Evolutionary conservation across 1,140 invertebrate genomes (phyloP), one percentile per base, ranked within the genome.

Genomic region (Eriosoma lanigerum): DNA sequence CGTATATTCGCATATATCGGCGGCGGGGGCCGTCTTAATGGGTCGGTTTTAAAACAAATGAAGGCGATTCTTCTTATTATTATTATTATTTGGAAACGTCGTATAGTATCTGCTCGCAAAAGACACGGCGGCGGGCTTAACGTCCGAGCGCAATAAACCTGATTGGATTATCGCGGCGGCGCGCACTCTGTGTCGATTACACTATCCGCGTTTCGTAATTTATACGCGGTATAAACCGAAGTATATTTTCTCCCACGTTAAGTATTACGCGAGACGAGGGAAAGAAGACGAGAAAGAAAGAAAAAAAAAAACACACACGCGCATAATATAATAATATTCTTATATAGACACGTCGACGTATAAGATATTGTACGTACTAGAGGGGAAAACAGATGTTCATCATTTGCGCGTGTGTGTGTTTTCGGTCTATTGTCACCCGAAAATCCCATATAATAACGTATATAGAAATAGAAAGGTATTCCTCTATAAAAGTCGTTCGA

Each of bases 401-500:
- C 75, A 78, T 24, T 38, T 26, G n/a, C 21, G 52, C n/a, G 72
- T 38, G 73, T 24, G 75, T 8, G 70, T 15, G 32, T 19, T 32
- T n/a, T 5, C 13, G n/a, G 29, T 24, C 72, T 62, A 78, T 78
- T 78, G 75, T 78, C 75, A 78, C 75, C 75, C 52, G 56, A 62
- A 78, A 38, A 62, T 78, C 75, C 75, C 38, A 48, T 76, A 76
- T 44, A 44, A 44, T 44, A 60, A 38, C 12, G 10, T 72, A 52
- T 15, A 24, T 3, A 17, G 21, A 60, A 21, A 75, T 29, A 60
- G 56, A 78, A 78, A 60, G 75, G 56, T 8, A 3, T 78, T 78
- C 56, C 19, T 54, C 56, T 78, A 56, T 78, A 78, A 78, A 78
- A 78, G 75, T 78, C 75, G 75, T 78, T 78, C 75, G 56, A 78